Conservation (phyloP, 64 coral and sea anemone species). For the Acropora yongei region DNA sequence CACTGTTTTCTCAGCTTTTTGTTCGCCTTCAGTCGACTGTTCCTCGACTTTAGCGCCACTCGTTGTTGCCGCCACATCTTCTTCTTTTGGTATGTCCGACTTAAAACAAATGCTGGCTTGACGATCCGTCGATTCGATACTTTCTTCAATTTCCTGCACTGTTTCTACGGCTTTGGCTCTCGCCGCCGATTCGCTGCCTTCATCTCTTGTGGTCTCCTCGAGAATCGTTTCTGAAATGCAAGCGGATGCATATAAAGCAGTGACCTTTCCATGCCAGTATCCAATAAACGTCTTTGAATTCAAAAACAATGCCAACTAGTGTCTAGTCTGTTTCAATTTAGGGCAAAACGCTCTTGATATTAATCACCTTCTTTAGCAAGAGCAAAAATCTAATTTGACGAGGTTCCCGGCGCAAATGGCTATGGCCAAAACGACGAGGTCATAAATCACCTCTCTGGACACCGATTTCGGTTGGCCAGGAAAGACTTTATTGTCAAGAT, state of each 20-base stretch:
- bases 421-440: no score
- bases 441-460: no score
- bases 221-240: neutral
- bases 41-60: neutral
- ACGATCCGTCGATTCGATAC: neutral
- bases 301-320: no score
- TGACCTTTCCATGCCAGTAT: no score
- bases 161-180: neutral
- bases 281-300: no score
- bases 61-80: neutral
- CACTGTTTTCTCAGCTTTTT: neutral
- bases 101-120: neutral
- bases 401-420: no score
- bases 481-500: no score
- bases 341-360: no score
- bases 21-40: conserved; percentile 10
- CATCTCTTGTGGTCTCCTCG: neutral
- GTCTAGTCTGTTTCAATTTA: no score
- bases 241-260: neutral
- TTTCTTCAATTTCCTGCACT: neutral
- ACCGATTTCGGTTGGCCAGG: no score
- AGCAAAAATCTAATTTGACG: no score
- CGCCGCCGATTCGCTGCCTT: neutral
- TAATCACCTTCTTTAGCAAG: no score
- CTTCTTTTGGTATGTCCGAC: neutral